Evolutionary conservation across 2,797 vertebrate species (phyloP).

Genomic region (Choloepus didactylus): DNA sequence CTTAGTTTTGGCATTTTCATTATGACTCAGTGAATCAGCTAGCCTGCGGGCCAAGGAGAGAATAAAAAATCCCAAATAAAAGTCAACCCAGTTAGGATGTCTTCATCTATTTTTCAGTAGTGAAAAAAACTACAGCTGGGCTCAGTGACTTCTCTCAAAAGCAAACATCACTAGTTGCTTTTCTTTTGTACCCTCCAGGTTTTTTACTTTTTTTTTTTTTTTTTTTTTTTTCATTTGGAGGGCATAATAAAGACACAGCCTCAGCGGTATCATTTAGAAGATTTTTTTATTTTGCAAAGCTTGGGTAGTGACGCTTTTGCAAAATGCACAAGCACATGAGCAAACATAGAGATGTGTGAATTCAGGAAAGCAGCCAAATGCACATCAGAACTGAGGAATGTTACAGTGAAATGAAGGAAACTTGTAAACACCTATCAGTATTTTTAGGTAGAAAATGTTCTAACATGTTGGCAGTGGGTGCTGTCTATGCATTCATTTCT

Average conservation of each 20-base stretch:
- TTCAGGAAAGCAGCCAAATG: constrained; percentile 77
- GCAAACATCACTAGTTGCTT: background rate
- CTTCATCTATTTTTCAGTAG: constrained; percentile 78
- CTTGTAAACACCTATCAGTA: constrained; percentile 73
- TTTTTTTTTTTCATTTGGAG: background rate
- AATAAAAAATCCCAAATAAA: constrained; percentile 50
- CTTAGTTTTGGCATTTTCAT: constrained; percentile 65
- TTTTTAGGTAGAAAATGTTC: constrained; percentile 71
- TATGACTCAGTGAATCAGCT: constrained; percentile 62
- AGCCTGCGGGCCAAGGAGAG: constrained; percentile 52
- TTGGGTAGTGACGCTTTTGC: constrained; percentile 68
- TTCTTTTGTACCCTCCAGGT: background rate
- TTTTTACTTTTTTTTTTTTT: background rate
- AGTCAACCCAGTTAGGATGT: constrained; percentile 65
- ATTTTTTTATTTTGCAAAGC: constrained; percentile 67
- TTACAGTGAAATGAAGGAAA: constrained; percentile 68
- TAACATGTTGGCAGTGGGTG: constrained; percentile 13
- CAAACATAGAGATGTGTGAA: constrained; percentile 74
- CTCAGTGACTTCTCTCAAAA: constrained; percentile 35
- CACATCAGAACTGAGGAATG: constrained; percentile 74
- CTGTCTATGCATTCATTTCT: constrained; percentile 22
- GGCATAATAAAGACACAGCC: background rate
- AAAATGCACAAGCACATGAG: constrained; percentile 69
- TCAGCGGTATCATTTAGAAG: constrained; percentile 18
- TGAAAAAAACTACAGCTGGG: constrained; percentile 45